Evolutionary conservation across 2,888 invertebrate species (phyloP).

Genomic region (Hemaris fuciformis): DNA sequence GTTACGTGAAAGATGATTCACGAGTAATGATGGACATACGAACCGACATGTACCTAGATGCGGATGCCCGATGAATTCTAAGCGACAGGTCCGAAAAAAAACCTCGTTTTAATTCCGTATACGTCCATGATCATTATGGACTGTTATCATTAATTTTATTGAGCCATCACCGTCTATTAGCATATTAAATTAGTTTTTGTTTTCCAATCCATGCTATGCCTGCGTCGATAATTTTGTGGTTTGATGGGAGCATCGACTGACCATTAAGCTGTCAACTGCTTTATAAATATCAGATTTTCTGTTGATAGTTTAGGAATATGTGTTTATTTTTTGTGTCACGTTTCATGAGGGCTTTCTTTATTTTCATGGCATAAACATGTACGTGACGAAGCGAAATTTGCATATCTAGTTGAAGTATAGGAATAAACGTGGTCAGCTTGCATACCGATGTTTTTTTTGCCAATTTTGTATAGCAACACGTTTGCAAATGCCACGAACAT

Average conservation of each 20-base stretch:
- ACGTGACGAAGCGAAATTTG: neutral
- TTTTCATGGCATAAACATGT: neutral
- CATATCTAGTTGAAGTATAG: neutral
- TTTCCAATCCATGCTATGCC: slow-evolving; percentile 34
- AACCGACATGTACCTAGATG: slow-evolving; percentile 68
- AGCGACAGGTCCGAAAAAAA: slow-evolving; percentile 50
- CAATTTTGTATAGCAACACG: neutral
- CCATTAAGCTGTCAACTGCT: slow-evolving; percentile 50
- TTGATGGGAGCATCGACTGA: slow-evolving; percentile 36
- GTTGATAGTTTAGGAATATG: neutral
- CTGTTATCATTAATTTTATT: slow-evolving; percentile 57
- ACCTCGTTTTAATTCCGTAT: slow-evolving; percentile 42
- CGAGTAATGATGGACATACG: slow-evolving; percentile 70
- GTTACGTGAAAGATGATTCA: slow-evolving; percentile 55
- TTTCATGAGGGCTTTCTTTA: neutral
- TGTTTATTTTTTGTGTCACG: slow-evolving; percentile 9
- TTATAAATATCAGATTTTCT: slow-evolving; percentile 38
- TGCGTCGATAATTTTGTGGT: slow-evolving; percentile 38
- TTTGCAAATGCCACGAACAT: neutral
- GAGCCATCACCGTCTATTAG: slow-evolving; percentile 51
- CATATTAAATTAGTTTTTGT: slow-evolving; percentile 56
- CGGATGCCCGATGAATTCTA: slow-evolving; percentile 67
- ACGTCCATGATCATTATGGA: slow-evolving; percentile 40
- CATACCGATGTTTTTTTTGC: neutral
- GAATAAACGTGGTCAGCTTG: neutral